Conservation (phyloP, 2,888 invertebrate genomes). For the Lumbricus terrestris region DNA sequence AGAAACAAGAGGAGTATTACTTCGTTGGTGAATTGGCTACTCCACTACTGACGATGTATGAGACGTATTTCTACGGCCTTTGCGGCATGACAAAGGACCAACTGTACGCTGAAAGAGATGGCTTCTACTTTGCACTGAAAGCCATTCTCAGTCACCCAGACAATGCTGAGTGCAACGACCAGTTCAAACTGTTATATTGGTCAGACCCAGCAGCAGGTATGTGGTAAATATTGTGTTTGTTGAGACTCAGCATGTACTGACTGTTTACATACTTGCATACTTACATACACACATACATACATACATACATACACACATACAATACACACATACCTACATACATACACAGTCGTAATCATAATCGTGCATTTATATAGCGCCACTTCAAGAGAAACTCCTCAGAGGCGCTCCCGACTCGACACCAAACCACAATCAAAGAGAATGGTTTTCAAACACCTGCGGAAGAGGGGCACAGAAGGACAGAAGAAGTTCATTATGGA, state of each 20-base stretch:
- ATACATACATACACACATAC: too few species aligned
- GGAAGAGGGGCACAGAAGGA: too few species aligned
- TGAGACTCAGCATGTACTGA: not conserved
- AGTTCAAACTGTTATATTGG: constrained; percentile 23
- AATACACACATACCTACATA: not conserved
- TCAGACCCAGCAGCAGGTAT: constrained; percentile 9
- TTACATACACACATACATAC: too few species aligned
- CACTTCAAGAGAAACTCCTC: too few species aligned
- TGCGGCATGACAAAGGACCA: constrained; percentile 24
- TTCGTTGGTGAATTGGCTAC: constrained; percentile 29
- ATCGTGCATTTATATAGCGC: too few species aligned
- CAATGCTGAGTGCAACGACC: not conserved
- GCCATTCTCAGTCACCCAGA: constrained; percentile 24
- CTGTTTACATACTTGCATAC: too few species aligned
- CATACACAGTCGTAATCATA: too few species aligned
- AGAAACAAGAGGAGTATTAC: constrained; percentile 17
- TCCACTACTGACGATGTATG: constrained; percentile 28
- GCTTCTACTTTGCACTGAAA: constrained; percentile 25
- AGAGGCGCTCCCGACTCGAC: too few species aligned
- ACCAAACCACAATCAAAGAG: too few species aligned
- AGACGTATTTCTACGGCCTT: constrained; percentile 15
- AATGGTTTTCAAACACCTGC: too few species aligned
- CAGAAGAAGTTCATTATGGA: too few species aligned
- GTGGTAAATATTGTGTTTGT: not conserved
- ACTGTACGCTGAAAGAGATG: constrained; percentile 24